phyloP scores from a whole-genome alignment of 2,888 invertebrate genomes.

The Hemithea aestivaria region DNA sequence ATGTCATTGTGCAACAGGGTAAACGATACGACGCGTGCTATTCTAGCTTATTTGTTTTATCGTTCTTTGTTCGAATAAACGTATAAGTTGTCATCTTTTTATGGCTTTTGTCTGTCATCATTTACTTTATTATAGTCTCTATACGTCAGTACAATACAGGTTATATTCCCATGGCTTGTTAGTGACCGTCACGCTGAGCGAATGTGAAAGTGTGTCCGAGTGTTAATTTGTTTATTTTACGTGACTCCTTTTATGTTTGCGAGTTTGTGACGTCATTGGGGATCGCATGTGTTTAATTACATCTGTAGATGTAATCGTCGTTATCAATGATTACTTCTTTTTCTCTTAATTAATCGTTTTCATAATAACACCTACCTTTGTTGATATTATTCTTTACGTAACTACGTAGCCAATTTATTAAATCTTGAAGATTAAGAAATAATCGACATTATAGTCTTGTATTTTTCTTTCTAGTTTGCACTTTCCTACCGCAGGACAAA shows the following conservation, averaged over 20 bases:
- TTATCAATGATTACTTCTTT: too few relatives aligned
- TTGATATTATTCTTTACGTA: too few relatives aligned
- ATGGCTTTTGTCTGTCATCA: constrained; percentile 7
- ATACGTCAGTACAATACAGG: constrained; percentile 7
- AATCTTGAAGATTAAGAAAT: too few relatives aligned
- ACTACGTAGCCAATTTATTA: too few relatives aligned
- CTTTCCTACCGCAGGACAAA: too few relatives aligned
- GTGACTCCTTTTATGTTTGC: constrained; percentile 13
- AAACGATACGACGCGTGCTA: constrained; percentile 12
- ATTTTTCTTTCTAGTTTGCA: too few relatives aligned
- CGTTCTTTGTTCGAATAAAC: constrained; percentile 19
- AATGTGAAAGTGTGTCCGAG: constrained; percentile 56
- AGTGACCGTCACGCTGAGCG: constrained; percentile 53
- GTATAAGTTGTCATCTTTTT: constrained; percentile 18
- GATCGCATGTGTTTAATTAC: too few relatives aligned
- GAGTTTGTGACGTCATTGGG: constrained; percentile 1
- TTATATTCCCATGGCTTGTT: constrained; percentile 22
- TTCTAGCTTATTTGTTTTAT: constrained; percentile 12
- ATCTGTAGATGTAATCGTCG: too few relatives aligned
- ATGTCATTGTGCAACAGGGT: constrained; percentile 10
- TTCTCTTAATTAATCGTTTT: too few relatives aligned
- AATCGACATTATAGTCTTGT: too few relatives aligned
- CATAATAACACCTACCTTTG: too few relatives aligned
- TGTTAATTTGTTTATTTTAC: constrained; percentile 30
- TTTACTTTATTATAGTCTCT: too few relatives aligned